phyloP scores from a whole-genome alignment of 1,140 invertebrate species.

The Acarapis woodi region DNA sequence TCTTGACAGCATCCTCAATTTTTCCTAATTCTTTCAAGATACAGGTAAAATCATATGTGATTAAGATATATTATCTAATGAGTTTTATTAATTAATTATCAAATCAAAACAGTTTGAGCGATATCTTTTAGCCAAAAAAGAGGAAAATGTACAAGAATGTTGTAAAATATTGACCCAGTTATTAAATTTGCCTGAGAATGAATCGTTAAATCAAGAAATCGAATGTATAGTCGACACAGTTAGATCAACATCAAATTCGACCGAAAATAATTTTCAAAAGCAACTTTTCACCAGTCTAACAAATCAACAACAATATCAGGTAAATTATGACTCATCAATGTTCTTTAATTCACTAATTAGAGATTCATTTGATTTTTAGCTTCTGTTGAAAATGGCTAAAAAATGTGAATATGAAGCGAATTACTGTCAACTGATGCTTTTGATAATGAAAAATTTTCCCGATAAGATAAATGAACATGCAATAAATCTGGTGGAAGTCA shows the following conservation, averaged over 20 bases:
- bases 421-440: background rate
- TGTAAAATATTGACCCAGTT: background rate
- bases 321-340: too few relatives aligned
- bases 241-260: background rate
- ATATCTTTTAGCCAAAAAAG: slow-evolving; percentile 1
- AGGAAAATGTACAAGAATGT: background rate
- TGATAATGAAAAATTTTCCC: slow-evolving; percentile 4
- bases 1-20: background rate
- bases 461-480: slow-evolving; percentile 2
- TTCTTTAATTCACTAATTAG: too few relatives aligned
- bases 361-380: too few relatives aligned
- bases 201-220: background rate
- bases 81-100: background rate
- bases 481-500: background rate
- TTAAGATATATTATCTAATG: background rate
- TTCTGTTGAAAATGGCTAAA: background rate
- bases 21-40: slow-evolving; percentile 2
- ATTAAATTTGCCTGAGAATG: background rate
- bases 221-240: background rate
- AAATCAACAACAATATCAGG: background rate
- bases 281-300: background rate
- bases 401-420: background rate
- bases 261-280: background rate
- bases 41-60: background rate
- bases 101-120: slow-evolving; percentile 5